phyloP scores from a whole-genome alignment of 1,140 invertebrate genomes.

The Orchesella cincta region DNA sequence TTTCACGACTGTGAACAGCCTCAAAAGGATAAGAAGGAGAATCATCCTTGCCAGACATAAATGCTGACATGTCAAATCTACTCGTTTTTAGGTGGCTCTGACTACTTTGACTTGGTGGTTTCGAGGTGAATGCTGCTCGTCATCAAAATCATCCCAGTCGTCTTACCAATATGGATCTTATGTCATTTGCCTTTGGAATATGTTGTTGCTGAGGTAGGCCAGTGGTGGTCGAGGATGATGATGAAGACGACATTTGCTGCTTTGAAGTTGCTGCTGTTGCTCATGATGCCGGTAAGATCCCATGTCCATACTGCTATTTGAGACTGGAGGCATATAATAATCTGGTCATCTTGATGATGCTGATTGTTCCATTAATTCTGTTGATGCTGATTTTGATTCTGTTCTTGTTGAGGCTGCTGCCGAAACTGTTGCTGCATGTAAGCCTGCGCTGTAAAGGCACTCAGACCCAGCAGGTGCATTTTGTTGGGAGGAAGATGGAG shows the following conservation, averaged over 20 bases:
- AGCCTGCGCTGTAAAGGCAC: background rate
- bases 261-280: background rate
- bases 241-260: too few species aligned
- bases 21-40: too few species aligned
- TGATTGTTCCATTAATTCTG: slow-evolving; percentile 1
- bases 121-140: slow-evolving; percentile 39
- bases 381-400: slow-evolving; percentile 8
- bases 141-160: slow-evolving; percentile 50
- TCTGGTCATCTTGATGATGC: slow-evolving; percentile 11
- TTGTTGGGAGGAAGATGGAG: too few species aligned
- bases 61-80: slow-evolving; percentile 47
- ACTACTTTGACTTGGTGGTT: too few species aligned
- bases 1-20: slow-evolving; percentile 10
- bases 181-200: slow-evolving; percentile 46
- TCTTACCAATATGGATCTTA: slow-evolving; percentile 51
- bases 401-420: background rate
- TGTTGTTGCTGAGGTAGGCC: background rate
- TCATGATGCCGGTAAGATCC: too few species aligned
- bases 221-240: background rate
- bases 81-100: slow-evolving; percentile 43
- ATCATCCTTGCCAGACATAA: slow-evolving; percentile 31
- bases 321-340: too few species aligned
- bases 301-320: slow-evolving; percentile 7
- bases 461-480: background rate
- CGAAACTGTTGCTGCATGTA: background rate